Base-by-base conservation (phyloP, 2,797 vertebrate species). In the Betta splendens region DNA sequence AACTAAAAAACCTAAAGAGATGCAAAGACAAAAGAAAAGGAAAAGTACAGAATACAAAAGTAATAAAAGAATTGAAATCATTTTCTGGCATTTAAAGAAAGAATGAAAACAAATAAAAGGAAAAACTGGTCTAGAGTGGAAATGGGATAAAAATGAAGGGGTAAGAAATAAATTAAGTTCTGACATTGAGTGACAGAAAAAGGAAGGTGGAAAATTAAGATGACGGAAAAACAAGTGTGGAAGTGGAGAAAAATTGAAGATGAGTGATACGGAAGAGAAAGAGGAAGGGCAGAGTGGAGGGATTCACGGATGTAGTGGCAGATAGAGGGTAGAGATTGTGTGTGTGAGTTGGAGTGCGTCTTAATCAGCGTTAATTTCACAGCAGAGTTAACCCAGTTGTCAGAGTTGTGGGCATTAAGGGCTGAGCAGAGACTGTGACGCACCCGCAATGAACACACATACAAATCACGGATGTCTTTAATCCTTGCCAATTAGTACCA, bases 331-430 rank as follows among this genome's bases (percentile, higher is more conserved):
- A 35, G 53, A 53, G 58, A 53, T 59, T 57, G 72, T 60, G 61
- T 43, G 73, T 28, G 69, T 48, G 80, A 36, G 50, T 72, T 48
- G 49, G 65, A 77, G 82, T 75, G 85, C 79, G 74, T 88, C 85
- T 88, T 88, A 85, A 89, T 89, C 88, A 88, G 80, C 68, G 83
- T 85, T 89, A 88, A 89, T 88, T 88, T 88, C 86, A 88, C 86
- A 88, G 84, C 80, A 88, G 86, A 89, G 72, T 88, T 89, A 85
- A 76, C 86, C 75, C 80, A 76, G 79, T 85, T 83, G 85, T 87
- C 81, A 81, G 84, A 79, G 79, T 81, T 85, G 84, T 84, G 57
- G 78, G 85, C 81, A 77, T 87, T 87, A 85, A 86, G 79, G 62
- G 84, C 81, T 85, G 85, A 82, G 84, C 87, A 87, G 78, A 79